Conservation (phyloP, 2,797 vertebrate genomes). For the Nyctibius grandis region DNA sequence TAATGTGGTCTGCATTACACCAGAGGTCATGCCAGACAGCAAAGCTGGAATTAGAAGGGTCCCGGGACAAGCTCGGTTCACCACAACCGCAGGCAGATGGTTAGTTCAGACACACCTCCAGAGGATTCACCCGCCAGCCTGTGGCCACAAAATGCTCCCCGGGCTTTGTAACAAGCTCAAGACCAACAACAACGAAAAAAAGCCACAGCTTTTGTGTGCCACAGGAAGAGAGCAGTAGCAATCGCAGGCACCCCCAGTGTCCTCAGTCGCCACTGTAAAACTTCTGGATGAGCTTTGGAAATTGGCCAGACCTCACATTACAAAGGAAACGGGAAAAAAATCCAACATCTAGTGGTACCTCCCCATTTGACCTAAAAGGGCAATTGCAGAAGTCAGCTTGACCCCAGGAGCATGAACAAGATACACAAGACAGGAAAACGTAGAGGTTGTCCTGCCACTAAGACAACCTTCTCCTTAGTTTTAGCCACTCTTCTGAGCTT, state of each 20-base stretch:
- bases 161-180: background rate
- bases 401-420: background rate
- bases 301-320: background rate
- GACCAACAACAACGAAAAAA: conserved; percentile 12
- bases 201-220: background rate
- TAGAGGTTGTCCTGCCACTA: background rate
- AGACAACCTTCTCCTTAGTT: background rate
- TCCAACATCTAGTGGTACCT: background rate
- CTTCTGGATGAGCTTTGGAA: background rate
- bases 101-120: background rate
- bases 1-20: background rate
- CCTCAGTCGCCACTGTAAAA: background rate
- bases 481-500: background rate
- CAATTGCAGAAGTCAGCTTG: background rate
- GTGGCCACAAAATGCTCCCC: background rate
- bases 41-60: background rate
- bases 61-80: background rate
- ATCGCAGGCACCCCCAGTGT: background rate
- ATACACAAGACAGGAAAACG: background rate
- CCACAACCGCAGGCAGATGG: background rate
- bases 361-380: background rate
- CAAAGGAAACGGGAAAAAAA: background rate
- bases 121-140: background rate
- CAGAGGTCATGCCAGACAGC: background rate
- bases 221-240: background rate